These are phyloP conservation scores for Alloscopus bannaensis DNA, from an alignment of 2,888 invertebrate species.

Conservation along the genomic window DNA sequence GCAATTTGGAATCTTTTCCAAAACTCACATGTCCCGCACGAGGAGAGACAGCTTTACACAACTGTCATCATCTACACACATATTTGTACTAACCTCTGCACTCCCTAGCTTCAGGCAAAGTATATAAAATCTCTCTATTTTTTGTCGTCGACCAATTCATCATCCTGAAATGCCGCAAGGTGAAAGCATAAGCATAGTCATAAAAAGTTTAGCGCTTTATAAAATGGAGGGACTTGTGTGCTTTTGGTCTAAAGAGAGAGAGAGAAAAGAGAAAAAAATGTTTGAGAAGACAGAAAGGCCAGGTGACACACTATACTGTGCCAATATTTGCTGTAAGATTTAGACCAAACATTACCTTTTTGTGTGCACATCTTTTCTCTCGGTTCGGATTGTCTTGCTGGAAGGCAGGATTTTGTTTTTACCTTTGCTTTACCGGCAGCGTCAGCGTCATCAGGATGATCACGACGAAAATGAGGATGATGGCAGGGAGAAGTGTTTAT, in stretches of 20 bases:
- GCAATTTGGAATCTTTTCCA: too few species aligned
- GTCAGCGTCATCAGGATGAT: too few species aligned
- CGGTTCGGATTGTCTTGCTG: conserved; percentile 7
- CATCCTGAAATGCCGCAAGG: conserved; percentile 32
- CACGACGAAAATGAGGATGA: conserved; percentile 1
- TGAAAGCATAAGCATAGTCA: not conserved
- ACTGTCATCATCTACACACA: too few species aligned
- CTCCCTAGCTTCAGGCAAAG: too few species aligned
- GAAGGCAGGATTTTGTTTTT: conserved; percentile 35
- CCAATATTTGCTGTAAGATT: conserved; percentile 72
- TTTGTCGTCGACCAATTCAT: too few species aligned
- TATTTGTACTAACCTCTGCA: too few species aligned
- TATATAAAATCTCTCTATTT: too few species aligned
- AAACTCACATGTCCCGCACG: too few species aligned
- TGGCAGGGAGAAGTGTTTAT: not conserved
- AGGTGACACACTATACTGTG: conserved; percentile 71
- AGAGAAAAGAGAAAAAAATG: conserved; percentile 5
- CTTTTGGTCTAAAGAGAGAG: not conserved
- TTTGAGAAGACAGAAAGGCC: conserved; percentile 25
- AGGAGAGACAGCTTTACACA: too few species aligned
- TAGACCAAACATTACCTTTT: conserved; percentile 61
- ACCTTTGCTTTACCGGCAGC: conserved; percentile 14
- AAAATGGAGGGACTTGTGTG: too few species aligned
- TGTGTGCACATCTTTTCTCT: conserved; percentile 28
- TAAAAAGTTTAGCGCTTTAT: too few species aligned